A percentile compares a stretch with the other conserved stretches of the same genome.
phyloP scores from a whole-genome alignment of 2,113 vertebrate species.

The Amia ocellicauda region DNA sequence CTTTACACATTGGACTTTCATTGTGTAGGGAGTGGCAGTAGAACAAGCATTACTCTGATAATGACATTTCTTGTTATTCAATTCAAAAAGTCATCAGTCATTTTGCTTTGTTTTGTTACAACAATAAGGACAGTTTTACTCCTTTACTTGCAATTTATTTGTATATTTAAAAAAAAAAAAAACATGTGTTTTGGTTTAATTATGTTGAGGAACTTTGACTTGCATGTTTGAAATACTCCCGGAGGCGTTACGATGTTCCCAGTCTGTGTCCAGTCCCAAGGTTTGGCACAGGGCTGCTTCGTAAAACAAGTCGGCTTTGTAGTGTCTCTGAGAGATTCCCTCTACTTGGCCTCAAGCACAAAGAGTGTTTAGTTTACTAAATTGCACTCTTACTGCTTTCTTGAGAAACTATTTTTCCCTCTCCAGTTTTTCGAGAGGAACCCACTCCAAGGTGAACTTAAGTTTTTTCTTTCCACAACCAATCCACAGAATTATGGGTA shows the following conservation, averaged over 20 bases:
- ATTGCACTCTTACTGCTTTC: slow-evolving; percentile 41
- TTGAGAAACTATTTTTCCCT: not conserved
- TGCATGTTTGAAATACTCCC: not conserved
- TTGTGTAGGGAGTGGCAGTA: not conserved
- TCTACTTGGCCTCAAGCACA: slow-evolving; percentile 54
- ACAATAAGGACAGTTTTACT: not conserved
- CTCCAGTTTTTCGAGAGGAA: too few relatives aligned
- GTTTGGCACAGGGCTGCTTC: slow-evolving; percentile 36
- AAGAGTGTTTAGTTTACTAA: slow-evolving; percentile 58
- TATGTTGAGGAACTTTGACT: too few relatives aligned
- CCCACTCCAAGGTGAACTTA: too few relatives aligned
- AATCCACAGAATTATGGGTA: too few relatives aligned
- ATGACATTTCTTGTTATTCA: too few relatives aligned
- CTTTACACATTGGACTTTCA: not conserved
- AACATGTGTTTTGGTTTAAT: too few relatives aligned
- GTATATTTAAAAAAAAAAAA: too few relatives aligned
- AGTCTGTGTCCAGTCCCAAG: slow-evolving; percentile 9
- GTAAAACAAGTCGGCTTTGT: slow-evolving; percentile 61
- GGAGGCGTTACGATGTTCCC: not conserved
- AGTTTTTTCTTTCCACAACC: too few relatives aligned
- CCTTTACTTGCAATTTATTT: not conserved
- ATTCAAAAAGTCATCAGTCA: too few relatives aligned
- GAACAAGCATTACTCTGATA: too few relatives aligned
- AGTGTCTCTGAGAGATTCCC: slow-evolving; percentile 50
- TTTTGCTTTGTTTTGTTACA: too few relatives aligned